A percentile compares a stretch with the other conserved stretches of the same genome.
These are phyloP conservation scores for Sphaerophoria rueppellii DNA, from an alignment of 2,888 invertebrate genomes.

Conservation along the genomic window DNA sequence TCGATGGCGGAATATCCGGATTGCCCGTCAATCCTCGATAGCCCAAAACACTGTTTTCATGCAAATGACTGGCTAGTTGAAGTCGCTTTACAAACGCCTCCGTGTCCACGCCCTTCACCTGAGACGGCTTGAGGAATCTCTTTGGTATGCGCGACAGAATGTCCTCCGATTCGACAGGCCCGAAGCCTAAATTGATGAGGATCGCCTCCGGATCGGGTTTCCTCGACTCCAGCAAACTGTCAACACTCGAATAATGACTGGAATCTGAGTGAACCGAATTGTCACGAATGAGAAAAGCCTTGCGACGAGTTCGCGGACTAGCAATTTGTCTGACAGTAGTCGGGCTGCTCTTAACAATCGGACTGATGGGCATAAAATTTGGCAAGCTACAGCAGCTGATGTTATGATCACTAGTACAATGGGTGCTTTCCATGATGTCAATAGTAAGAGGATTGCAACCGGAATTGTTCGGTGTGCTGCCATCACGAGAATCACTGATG, in stretches of 20 bases:
- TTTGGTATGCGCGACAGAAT: slow-evolving; percentile 91
- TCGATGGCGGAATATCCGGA: slow-evolving; percentile 90
- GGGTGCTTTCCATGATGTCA: slow-evolving; percentile 68
- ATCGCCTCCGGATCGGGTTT: slow-evolving; percentile 95
- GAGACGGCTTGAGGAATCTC: slow-evolving; percentile 90
- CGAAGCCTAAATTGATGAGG: slow-evolving; percentile 91
- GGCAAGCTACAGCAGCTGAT: slow-evolving; percentile 68
- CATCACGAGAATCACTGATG: slow-evolving; percentile 64
- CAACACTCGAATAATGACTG: slow-evolving; percentile 89
- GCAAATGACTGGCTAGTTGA: slow-evolving; percentile 87
- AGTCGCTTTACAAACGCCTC: slow-evolving; percentile 89
- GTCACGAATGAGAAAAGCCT: slow-evolving; percentile 77
- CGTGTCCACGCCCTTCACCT: slow-evolving; percentile 89
- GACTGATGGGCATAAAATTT: slow-evolving; percentile 71
- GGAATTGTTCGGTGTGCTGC: slow-evolving; percentile 52
- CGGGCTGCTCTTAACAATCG: slow-evolving; percentile 59
- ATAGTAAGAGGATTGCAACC: slow-evolving; percentile 54
- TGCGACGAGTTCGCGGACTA: slow-evolving; percentile 71
- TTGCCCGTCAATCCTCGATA: slow-evolving; percentile 91
- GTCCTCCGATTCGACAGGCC: slow-evolving; percentile 87
- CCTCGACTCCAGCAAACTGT: slow-evolving; percentile 91
- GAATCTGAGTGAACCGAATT: slow-evolving; percentile 82
- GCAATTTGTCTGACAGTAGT: slow-evolving; percentile 19
- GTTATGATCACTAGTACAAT: slow-evolving; percentile 59
- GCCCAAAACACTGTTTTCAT: slow-evolving; percentile 89